These are phyloP conservation scores for Tachina fera DNA, from an alignment of 2,888 invertebrate genomes.

Conservation along the genomic window DNA sequence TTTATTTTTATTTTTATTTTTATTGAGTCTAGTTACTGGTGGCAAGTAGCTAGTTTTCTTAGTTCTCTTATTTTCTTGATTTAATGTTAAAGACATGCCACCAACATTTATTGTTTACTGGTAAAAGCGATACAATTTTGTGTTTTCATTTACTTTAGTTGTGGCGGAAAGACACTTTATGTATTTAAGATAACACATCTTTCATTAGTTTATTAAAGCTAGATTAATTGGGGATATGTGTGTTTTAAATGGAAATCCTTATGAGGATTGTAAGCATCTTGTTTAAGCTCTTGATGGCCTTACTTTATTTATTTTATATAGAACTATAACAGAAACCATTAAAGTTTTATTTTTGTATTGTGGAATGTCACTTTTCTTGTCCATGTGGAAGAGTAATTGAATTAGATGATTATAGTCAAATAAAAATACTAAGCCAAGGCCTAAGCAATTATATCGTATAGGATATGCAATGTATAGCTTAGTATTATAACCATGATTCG, in stretches of 20 bases:
- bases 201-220: conserved; percentile 9
- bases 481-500: no score
- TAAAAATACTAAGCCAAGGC: no score
- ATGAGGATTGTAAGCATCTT: background rate
- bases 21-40: background rate
- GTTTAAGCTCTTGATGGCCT: background rate
- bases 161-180: background rate
- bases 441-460: no score
- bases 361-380: no score
- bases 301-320: background rate
- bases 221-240: background rate
- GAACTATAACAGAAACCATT: no score
- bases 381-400: no score
- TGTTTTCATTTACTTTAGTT: background rate
- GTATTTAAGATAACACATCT: background rate
- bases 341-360: no score
- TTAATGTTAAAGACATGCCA: conserved; percentile 15
- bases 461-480: no score
- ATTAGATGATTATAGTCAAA: no score
- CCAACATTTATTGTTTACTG: conserved; percentile 11
- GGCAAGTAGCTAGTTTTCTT: no score
- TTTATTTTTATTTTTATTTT: background rate
- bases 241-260: background rate
- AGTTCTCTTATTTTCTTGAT: conserved; percentile 6
- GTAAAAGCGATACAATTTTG: background rate